phyloP scores from a whole-genome alignment of 2,113 vertebrate genomes.

The Hemibates koningsi region DNA sequence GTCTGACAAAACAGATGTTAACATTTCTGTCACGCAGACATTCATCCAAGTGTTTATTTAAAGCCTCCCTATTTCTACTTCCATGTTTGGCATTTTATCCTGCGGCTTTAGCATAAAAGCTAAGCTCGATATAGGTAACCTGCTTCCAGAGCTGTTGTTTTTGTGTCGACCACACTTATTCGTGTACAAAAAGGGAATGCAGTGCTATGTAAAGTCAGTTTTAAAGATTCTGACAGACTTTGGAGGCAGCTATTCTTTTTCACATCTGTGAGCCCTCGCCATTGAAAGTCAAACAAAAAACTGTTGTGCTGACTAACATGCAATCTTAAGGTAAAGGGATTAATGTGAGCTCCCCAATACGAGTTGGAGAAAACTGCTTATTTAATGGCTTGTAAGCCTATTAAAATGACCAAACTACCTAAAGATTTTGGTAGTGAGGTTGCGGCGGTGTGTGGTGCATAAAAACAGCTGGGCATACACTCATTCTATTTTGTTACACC shows the following conservation, averaged over 20 bases:
- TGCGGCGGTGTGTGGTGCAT: neutral
- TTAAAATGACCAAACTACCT: neutral
- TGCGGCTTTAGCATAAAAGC: constrained; percentile 1
- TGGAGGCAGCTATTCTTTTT: constrained; percentile 6
- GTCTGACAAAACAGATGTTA: constrained; percentile 39
- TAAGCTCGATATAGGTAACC: neutral
- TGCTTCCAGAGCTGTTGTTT: constrained; percentile 18
- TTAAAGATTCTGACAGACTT: neutral
- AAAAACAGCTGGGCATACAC: neutral
- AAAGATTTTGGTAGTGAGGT: neutral
- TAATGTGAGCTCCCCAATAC: neutral
- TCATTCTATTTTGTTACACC: neutral
- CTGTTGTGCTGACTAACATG: neutral
- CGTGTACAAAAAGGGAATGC: neutral
- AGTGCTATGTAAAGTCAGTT: neutral
- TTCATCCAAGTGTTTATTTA: constrained; percentile 32
- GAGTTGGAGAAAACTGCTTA: neutral
- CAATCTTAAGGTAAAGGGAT: neutral
- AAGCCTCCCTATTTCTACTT: constrained; percentile 18
- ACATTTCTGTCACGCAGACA: constrained; percentile 46
- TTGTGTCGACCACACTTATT: neutral
- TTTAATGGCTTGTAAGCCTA: neutral
- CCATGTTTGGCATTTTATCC: constrained; percentile 9
- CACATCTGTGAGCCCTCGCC: neutral
- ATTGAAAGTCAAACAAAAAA: constrained; percentile 12